Conservation (phyloP, 2,888 invertebrate species). For the Agonopterix arenella region DNA sequence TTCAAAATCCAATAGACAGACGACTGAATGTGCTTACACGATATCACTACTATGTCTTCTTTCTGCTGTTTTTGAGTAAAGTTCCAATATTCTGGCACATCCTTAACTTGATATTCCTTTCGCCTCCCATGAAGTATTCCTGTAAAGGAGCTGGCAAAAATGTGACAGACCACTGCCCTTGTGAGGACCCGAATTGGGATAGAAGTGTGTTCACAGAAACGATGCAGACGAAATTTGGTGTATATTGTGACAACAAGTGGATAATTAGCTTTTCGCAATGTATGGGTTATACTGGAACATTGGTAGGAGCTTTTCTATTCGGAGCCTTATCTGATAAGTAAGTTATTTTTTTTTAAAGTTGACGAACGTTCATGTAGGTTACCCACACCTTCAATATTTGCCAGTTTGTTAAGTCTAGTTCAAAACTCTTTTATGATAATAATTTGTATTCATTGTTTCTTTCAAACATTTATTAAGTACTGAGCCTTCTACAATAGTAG, state of each 20-base stretch:
- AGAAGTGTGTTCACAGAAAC: constrained; percentile 43
- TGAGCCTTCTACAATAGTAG: no score
- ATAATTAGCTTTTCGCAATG: constrained; percentile 47
- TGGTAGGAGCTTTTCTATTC: constrained; percentile 45
- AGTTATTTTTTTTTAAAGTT: constrained; percentile 10
- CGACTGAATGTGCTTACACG: constrained; percentile 9
- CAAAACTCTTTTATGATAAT: no score
- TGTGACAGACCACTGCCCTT: constrained; percentile 38
- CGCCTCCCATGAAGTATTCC: constrained; percentile 44
- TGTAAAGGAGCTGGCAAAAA: constrained; percentile 21
- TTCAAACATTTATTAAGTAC: no score
- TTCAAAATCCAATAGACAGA: background rate
- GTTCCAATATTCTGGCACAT: constrained; percentile 52
- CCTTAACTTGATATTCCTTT: constrained; percentile 44
- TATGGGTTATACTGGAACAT: constrained; percentile 40
- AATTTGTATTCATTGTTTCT: no score
- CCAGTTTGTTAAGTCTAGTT: no score
- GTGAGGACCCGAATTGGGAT: constrained; percentile 41
- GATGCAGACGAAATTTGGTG: constrained; percentile 43
- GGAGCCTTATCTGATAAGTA: constrained; percentile 55
- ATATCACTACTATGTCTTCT: constrained; percentile 47
- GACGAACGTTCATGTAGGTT: no score
- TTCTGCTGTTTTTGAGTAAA: constrained; percentile 37
- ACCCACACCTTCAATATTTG: no score
- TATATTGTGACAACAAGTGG: constrained; percentile 43